Evolutionary conservation across 1,140 invertebrate species (phyloP), one percentile per base, ranked within the genome.

Genomic region (Drosophila arizonae): DNA sequence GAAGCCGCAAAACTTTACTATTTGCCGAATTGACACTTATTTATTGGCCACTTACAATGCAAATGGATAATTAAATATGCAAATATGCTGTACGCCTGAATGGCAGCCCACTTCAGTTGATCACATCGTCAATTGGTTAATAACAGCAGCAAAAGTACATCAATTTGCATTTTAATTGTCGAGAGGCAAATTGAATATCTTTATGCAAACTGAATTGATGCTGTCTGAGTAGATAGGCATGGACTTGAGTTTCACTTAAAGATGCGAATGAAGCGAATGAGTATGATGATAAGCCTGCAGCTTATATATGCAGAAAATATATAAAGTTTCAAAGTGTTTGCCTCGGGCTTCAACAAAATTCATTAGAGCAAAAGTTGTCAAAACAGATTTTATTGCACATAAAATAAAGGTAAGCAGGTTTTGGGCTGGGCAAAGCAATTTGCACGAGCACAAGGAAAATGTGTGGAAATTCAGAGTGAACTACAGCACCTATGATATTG

Each of bases 401-500:
- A 39, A 39, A 11, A 3, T 39, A 8, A 39, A 13, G 3, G 36
- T 36, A 36, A 8, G 8, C 21, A 24, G 21, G 9, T 1, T 17
- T 15, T 15, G 17, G 43, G 15, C 15, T 8, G 46, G 51, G 41
- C 24, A 73, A 79, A 77, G 79, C 77, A 84, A 84, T 79, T 84
- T 79, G 24, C 21, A 24, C 21, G 28, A 30, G 28, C 3, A 6
- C 28, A 30, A 30, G 28, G 28, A 30, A 30, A 30, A 30, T 30
- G 6, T 30, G 6, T 30, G 28, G 6, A 3, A 30, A 30, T 30
- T 6, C 28, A 30, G 6, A 6, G 28, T 6, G 28, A 30, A 11
- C 36, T 13, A 1, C 36, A 39, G 10, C 36, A 39, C 36, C 10
- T 36, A 3, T 9, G 11, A 13, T 11, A 39, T 11, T 4, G 36